Conservation (phyloP, 2,888 invertebrate species). For the Heteromyza rotundicornis region DNA sequence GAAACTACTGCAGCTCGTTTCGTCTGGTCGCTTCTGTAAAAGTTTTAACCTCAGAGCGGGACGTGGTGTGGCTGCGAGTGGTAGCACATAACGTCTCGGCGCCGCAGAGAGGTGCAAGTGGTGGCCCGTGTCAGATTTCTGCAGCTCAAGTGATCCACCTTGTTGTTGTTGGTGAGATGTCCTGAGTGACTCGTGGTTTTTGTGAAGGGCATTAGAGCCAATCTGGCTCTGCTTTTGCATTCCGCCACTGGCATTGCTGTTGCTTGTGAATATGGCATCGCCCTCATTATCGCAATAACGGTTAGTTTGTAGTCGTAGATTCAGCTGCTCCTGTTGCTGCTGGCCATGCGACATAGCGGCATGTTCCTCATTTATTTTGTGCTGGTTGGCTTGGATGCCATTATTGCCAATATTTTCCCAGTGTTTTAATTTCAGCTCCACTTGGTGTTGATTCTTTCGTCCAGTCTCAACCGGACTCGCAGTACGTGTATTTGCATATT, state of each 20-base stretch:
- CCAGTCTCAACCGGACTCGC: constrained; percentile 6
- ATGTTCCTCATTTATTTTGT: too few relatives aligned
- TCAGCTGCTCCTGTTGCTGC: constrained; percentile 22
- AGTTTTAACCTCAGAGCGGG: constrained; percentile 34
- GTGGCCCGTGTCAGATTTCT: too few relatives aligned
- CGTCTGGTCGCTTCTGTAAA: constrained; percentile 34
- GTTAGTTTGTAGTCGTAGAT: background rate
- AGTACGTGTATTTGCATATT: background rate
- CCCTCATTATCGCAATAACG: constrained; percentile 15
- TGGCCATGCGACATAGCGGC: too few relatives aligned
- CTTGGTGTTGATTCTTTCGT: constrained; percentile 32
- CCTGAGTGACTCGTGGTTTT: constrained; percentile 6
- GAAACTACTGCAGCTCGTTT: constrained; percentile 45
- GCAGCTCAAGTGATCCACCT: too few relatives aligned
- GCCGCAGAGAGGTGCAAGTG: background rate
- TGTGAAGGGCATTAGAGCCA: constrained; percentile 11
- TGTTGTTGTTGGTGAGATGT: too few relatives aligned
- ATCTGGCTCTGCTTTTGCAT: constrained; percentile 19
- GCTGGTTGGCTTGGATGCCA: too few relatives aligned
- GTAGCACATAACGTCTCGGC: background rate
- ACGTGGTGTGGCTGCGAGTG: constrained; percentile 30
- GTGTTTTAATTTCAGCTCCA: constrained; percentile 36
- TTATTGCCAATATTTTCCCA: constrained; percentile 37
- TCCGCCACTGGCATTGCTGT: constrained; percentile 21
- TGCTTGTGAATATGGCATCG: constrained; percentile 19